Conservation (phyloP, 2,888 invertebrate species). For the Plagodis pulveraria region DNA sequence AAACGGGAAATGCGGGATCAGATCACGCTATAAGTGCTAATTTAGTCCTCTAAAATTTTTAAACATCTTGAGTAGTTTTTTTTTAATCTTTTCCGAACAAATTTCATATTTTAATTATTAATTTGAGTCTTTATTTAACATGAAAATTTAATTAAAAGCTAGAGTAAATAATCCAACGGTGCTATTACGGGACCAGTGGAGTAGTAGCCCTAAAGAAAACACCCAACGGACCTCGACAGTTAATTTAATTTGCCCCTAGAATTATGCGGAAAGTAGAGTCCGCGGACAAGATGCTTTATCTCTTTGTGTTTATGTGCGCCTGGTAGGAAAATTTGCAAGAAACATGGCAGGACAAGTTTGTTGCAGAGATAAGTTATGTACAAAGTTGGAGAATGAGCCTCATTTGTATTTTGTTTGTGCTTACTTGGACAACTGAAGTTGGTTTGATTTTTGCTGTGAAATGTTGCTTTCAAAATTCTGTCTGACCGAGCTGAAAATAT, state of each 20-base stretch:
- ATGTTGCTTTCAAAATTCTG: neutral
- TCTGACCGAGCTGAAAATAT: neutral
- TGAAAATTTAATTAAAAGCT: no score
- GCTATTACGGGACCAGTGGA: conserved; percentile 7
- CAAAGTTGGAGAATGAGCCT: neutral
- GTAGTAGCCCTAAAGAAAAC: conserved; percentile 2
- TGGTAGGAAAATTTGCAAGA: conserved; percentile 14
- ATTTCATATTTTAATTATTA: no score
- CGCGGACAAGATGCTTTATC: conserved; percentile 39
- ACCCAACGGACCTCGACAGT: conserved; percentile 34
- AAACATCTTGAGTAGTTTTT: no score
- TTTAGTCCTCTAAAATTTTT: no score
- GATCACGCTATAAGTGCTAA: no score
- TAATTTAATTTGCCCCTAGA: conserved; percentile 51
- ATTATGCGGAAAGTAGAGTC: conserved; percentile 42
- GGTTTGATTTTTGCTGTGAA: no score
- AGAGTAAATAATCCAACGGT: no score
- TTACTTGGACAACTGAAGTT: no score
- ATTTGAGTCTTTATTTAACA: no score
- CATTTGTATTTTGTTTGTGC: neutral
- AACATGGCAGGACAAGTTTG: conserved; percentile 6
- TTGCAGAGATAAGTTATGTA: conserved; percentile 6
- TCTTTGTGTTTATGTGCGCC: conserved; percentile 39
- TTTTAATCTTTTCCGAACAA: no score
- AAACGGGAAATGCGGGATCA: no score